Evolutionary conservation across 2,888 invertebrate species (phyloP).

Genomic region (Myopa testacea): DNA sequence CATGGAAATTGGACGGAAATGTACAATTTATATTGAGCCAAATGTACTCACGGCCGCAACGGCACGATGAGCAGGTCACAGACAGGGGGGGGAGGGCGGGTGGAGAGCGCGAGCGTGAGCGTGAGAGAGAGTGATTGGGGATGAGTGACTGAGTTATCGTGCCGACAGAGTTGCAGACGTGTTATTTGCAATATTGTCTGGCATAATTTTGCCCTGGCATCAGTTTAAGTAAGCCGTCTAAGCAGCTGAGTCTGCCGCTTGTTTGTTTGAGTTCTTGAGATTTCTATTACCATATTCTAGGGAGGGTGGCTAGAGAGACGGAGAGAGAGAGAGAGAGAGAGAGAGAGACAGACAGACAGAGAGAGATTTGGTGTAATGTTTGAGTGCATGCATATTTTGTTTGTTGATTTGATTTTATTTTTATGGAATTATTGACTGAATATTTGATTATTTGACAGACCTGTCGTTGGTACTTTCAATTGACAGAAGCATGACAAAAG

Average conservation of each 20-base stretch:
- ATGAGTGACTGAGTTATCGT: constrained; percentile 34
- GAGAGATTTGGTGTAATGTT: background rate
- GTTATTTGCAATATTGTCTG: constrained; percentile 27
- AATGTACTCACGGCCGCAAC: background rate
- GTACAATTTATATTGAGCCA: constrained; percentile 29
- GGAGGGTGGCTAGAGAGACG: background rate
- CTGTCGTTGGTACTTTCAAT: constrained; percentile 8
- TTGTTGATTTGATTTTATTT: background rate
- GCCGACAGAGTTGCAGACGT: constrained; percentile 34
- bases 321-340: background rate
- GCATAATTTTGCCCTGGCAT: constrained; percentile 23
- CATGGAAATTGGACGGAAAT: constrained; percentile 37
- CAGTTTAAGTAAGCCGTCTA: background rate
- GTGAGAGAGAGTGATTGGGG: background rate
- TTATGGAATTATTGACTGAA: constrained; percentile 36
- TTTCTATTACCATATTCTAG: background rate
- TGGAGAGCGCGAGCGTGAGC: background rate
- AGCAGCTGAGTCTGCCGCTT: too few species aligned
- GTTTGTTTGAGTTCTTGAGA: background rate
- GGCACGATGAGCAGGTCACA: background rate
- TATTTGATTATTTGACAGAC: constrained; percentile 31
- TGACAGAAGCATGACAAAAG: constrained; percentile 24
- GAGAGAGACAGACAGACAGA: background rate
- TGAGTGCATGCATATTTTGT: background rate
- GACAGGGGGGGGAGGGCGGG: background rate